Evolutionary conservation across 2,888 invertebrate genomes (phyloP), one percentile per base, ranked within the genome.

Genomic region (Pseudococcus viburni): DNA sequence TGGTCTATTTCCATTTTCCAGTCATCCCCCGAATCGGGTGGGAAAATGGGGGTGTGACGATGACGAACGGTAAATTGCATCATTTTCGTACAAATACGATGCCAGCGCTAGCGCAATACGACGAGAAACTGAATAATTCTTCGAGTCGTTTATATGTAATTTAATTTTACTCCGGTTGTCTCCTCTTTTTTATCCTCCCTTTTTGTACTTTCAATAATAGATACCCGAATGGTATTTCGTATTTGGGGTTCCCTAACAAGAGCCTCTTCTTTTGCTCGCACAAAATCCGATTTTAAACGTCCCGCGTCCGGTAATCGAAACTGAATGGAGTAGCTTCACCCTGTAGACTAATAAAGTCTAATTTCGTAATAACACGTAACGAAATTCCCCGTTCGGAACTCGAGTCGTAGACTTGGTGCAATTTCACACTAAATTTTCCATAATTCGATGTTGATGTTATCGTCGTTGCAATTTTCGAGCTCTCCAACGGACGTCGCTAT

Each of bases 21-120:
- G 68, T 3, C 26, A 73, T 5, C 11, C 64, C 64, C n/a, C 33
- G 68, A 26, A 33, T 33, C 26, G 26, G 26, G 26, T 33, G 6
- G 9, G 1, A 73, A 73, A 59, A 59, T 7, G 19, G 19, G 19
- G 68, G 33, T 6, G 26, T 73, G 68, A 73, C 68, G 26, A 33
- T 73, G 68, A 73, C 33, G 26, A 73, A 73, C 68, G 33, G 33
- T 73, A 73, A 73, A 73, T 73, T 73, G 68, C 68, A 73, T 73
- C 68, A 33, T 11, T 73, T 26, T 33, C 9, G 26, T 73, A 12
- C 33, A 22, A 19, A 6, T 7, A 33, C 12, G 68, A 22, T 12
- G 12, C 33, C 26, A 59, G 68, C 68, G 33, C 68, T 26, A 26
- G 15, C 68, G 19, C 59, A 19, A 59, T 9, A 19, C 19, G 8